Percentiles rank a stretch among this genome's conserved stretches.
These are phyloP conservation scores for Harmothoe impar DNA, from an alignment of 2,888 invertebrate species.

Conservation along the genomic window DNA sequence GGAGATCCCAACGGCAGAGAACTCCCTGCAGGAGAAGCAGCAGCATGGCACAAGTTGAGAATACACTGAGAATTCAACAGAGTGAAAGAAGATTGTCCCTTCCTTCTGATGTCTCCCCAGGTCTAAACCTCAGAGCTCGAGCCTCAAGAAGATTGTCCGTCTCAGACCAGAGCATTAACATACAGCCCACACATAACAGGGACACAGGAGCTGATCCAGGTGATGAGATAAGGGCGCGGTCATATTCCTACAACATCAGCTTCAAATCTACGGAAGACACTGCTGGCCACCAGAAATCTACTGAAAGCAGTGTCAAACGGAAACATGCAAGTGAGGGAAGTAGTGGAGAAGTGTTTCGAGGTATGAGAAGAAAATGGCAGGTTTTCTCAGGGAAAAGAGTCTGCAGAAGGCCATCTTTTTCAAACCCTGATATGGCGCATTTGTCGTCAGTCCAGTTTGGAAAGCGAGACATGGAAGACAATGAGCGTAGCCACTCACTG, in stretches of 20 bases:
- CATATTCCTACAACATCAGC: no score
- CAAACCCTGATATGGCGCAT: no score
- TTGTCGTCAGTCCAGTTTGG: no score
- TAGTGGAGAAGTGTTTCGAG: no score
- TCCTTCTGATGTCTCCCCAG: neutral
- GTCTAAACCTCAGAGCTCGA: neutral
- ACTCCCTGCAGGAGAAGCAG: neutral
- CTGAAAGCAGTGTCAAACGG: neutral
- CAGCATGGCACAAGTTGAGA: neutral
- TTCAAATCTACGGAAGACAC: neutral
- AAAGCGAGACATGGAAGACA: no score
- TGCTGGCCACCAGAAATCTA: neutral
- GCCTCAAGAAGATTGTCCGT: neutral
- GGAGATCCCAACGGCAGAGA: neutral
- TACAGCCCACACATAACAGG: neutral
- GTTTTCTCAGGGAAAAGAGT: no score
- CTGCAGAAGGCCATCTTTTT: no score
- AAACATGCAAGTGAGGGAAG: neutral
- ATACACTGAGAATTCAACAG: neutral
- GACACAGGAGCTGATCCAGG: no score
- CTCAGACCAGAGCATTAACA: neutral
- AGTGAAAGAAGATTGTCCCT: neutral
- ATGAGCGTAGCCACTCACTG: no score
- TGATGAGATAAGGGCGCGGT: no score
- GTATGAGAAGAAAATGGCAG: no score